phyloP scores from a whole-genome alignment of 2,797 vertebrate genomes.

The Scleropages formosus region DNA sequence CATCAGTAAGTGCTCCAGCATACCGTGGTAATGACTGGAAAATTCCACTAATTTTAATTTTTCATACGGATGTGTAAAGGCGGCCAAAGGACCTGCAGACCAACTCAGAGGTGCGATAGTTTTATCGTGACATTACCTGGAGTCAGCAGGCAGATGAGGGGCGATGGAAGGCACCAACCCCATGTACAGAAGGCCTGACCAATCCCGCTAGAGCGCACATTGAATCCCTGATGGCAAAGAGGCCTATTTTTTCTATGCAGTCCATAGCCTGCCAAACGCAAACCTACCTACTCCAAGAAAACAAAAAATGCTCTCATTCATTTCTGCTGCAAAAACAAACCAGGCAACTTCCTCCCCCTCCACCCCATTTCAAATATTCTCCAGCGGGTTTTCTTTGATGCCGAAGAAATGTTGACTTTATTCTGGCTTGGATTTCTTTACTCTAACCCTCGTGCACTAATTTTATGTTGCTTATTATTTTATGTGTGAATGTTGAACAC shows the following conservation, averaged over 20 bases:
- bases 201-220: too few species aligned
- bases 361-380: conserved; percentile 14
- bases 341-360: not conserved
- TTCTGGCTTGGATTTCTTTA: not conserved
- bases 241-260: not conserved
- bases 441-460: not conserved
- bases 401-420: conserved; percentile 16
- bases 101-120: too few species aligned
- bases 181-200: not conserved
- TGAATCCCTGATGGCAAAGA: too few species aligned
- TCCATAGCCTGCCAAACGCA: not conserved
- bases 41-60: conserved; percentile 1
- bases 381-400: conserved; percentile 18
- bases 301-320: conserved; percentile 21
- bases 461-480: too few species aligned
- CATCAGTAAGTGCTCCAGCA: conserved; percentile 11
- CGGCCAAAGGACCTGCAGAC: too few species aligned
- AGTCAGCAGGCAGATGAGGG: not conserved
- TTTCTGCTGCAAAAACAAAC: not conserved
- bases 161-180: not conserved
- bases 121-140: not conserved
- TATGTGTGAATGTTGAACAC: too few species aligned
- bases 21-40: conserved; percentile 8
- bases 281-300: not conserved
- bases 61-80: too few species aligned